Base-by-base conservation (phyloP, 2,888 invertebrate genomes). In the Omphaloscelis lunosa region DNA sequence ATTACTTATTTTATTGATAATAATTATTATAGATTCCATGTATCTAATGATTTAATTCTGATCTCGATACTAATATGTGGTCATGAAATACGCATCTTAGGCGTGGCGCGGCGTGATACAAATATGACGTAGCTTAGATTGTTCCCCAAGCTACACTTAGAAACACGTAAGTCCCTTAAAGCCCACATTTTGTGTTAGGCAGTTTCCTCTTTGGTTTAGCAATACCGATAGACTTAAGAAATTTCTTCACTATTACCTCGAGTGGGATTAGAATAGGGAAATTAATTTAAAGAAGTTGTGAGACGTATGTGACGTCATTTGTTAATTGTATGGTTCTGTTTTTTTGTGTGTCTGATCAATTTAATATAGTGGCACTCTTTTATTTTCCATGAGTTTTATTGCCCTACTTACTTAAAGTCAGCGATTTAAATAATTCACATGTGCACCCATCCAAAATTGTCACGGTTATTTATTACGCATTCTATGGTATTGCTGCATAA, bases 101-200 rank as follows among this genome's bases (percentile, higher is more conserved):
- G 23, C 17, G 61, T 73, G 45, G n/a, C 61, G 53, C 59, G n/a
- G 53, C 75, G 15, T 70, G 15, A 59, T 48, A 56, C n/a, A 74
- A 74, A 41, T 61, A 39, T 79, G 27, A 29, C 29, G 15, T 23
- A 29, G 23, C 56, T 41, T 34, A 91, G 89, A 56, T 51, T 84
- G 79, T 85, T 90, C 89, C 86, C 86, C 12, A 34, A 86, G 84
- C 77, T 80, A 79, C 80, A 85, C 83, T 89, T 88, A 88, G 86
- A 79, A 83, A 74, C 81, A 81, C 84, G 86, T 87, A 89, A 89
- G 85, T 86, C 90, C 75, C 85, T 79, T 70, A 83, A 84, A 82
- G 74, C 72, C 69, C 27, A 77, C 65, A 80, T 88, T 83, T 82
- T 62, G 77, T 83, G 76, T 75, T 80, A 66, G 69, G 53, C 66